These are phyloP conservation scores for Aphelenchoides bicaudatus DNA, from an alignment of 2,888 invertebrate genomes.

Conservation along the genomic window DNA sequence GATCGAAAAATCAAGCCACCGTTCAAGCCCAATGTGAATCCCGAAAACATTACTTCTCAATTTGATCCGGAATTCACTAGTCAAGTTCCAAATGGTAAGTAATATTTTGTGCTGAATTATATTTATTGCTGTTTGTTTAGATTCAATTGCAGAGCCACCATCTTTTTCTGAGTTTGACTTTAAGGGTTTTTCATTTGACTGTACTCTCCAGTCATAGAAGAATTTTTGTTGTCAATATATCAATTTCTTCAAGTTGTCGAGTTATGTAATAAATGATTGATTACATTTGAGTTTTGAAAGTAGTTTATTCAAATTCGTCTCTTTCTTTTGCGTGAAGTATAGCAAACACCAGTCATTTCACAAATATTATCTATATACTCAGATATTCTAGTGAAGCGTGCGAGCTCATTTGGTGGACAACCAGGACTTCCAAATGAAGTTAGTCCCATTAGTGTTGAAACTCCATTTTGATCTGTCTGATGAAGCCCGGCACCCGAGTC, in stretches of 20 bases:
- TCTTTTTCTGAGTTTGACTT: no score
- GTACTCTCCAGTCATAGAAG: no score
- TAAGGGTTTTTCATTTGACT: no score
- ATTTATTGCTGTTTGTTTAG: no score
- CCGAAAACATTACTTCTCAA: constrained; percentile 84
- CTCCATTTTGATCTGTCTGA: constrained; percentile 36
- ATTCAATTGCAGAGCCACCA: no score
- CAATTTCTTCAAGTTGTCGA: no score
- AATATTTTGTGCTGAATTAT: no score
- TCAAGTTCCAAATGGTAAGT: constrained; percentile 89
- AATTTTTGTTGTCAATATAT: no score
- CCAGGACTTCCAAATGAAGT: constrained; percentile 58
- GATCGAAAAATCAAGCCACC: constrained; percentile 77
- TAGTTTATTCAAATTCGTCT: no score
- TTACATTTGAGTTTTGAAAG: no score
- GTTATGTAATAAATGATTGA: no score
- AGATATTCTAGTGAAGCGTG: constrained; percentile 50
- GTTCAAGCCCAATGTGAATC: constrained; percentile 93
- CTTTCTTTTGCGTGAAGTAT: no score
- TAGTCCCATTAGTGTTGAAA: constrained; percentile 42
- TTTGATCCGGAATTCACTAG: constrained; percentile 98
- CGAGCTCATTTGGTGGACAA: constrained; percentile 57
- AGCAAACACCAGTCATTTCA: constrained; percentile 50
- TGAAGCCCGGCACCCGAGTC: constrained; percentile 55
- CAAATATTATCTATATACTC: constrained; percentile 46